These are phyloP conservation scores for Synaphobranchus kaupii DNA, from an alignment of 2,797 vertebrate genomes.

Conservation along the genomic window DNA sequence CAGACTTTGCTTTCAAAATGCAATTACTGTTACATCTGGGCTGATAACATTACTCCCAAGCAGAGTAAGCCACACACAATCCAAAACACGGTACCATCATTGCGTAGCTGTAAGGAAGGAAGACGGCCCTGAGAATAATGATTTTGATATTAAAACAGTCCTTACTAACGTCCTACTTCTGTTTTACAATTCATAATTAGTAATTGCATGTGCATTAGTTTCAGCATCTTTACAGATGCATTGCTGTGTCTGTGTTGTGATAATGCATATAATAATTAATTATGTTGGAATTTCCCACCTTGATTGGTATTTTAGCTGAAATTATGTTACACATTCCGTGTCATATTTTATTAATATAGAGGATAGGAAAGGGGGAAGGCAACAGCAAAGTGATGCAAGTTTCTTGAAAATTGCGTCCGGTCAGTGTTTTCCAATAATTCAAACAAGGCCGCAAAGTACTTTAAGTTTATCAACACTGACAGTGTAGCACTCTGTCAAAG, in stretches of 20 bases:
- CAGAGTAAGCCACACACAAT: neutral
- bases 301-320: neutral
- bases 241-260: no score
- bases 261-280: no score
- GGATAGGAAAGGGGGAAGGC: neutral
- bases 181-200: no score
- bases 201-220: no score
- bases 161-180: no score
- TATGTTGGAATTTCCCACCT: neutral
- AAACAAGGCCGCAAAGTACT: neutral
- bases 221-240: no score
- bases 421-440: neutral
- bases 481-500: neutral
- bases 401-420: neutral
- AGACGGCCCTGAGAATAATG: neutral
- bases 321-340: neutral
- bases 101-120: neutral
- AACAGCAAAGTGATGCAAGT: neutral
- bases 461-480: no score
- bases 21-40: slow-evolving; percentile 36
- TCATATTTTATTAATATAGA: neutral
- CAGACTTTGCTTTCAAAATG: slow-evolving; percentile 34
- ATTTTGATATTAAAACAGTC: neutral
- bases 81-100: neutral
- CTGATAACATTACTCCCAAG: neutral